Evolutionary conservation across 1,140 invertebrate species (phyloP), one percentile per base, ranked within the genome.

Genomic region (Cherax quadricarinatus): DNA sequence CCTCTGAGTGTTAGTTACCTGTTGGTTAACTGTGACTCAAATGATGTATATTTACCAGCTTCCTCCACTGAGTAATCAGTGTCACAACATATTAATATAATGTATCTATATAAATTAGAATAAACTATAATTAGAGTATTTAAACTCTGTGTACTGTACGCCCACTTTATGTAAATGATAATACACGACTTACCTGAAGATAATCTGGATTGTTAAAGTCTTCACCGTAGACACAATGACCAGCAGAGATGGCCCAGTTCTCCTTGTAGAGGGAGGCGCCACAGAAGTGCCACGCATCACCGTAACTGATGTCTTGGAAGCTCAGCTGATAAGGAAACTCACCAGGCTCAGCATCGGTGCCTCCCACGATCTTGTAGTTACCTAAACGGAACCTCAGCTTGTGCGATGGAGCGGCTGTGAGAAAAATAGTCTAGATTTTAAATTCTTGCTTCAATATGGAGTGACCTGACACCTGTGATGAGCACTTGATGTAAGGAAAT

Each of bases 261-360:
- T 96, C 95, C 89, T 94, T 96, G 66, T 97, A 81, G 24, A 96
- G 53, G 21, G 95, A 95, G 18, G 95, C 96, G 60, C 95, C 96
- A 93, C 97, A 97, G 88, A 96, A 95, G 93, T 96, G 96, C 4
- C 94, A 94, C 0, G n/a, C 80, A 48, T 66, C 30, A 4, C 95
- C 93, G 24, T 83, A 93, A 51, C 88, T 48, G 70, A 41, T 83
- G 51, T 91, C 92, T 57, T 95, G 95, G 6, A 97, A 94, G 4
- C 95, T 96, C 0, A 97, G 95, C 95, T 96, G 96, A 93, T 96
- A 96, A 0, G 97, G 97, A 83, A 96, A 95, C 87, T 96, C 95
- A 21, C 96, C 95, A 66, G 96, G 96, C n/a, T 94, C 93, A 0
- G 96, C 96, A 48, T 96, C 95, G 16, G 95, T 94, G 0, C 97